Evolutionary conservation across 2,888 invertebrate genomes (phyloP), one percentile per base, ranked within the genome.

Genomic region (Pelosia muscerda): DNA sequence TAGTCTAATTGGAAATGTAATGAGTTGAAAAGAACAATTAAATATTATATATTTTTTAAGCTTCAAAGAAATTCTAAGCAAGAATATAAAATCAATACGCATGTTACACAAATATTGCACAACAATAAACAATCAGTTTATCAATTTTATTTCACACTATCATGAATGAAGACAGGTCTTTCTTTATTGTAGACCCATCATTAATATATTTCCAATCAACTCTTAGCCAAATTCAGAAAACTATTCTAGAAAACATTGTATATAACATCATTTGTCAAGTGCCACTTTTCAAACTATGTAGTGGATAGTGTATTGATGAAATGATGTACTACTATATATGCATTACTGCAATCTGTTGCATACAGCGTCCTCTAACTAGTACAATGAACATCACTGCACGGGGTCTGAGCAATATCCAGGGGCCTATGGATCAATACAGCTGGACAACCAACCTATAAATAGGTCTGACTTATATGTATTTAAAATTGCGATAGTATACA

Each of bases 371-470:
- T 71, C 66, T 75, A 69, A 74, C 65, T 70, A 69, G 73, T 56
- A 64, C 26, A 60, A 63, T 69, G 22, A 60, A 60, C 66, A 72
- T 68, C 64, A 70, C 73, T 66, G 71, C 71, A 71, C 64, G 69
- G 63, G 66, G 70, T 34, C 65, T 73, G 61, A 74, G 76, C 69
- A 69, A 73, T 61, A 65, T 78, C 74, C 76, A 78, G 78, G 73
- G 66, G 26, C 75, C 63, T 74, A 58, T 78, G 81, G 84, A 84
- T 83, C 82, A 84, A 84, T 83, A 83, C 77, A 77, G 78, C 78
- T 77, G 68, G 63, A 66, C 22, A 74, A 68, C 64, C 75, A 77
- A 78, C 76, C 79, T 83, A 78, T 67, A 80, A 73, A 75, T 75
- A 73, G 61, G 55, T 25, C 59, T 63, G 42, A 28, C 62, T 53